Base-by-base conservation (phyloP, 2,888 invertebrate species). In the Coelinius sp. region DNA sequence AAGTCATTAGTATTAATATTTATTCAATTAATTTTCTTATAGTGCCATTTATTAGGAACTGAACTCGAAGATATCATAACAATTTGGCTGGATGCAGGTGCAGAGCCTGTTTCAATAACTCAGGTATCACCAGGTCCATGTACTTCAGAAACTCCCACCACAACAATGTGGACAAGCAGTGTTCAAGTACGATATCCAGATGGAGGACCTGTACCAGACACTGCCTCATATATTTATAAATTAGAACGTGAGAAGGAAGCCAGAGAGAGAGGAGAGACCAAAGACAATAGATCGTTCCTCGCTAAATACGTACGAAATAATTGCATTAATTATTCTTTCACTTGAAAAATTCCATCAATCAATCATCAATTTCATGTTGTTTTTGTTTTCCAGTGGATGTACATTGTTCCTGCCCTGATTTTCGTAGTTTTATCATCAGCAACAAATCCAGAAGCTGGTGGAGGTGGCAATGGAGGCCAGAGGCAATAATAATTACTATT, bases 251-350 rank as follows among this genome's bases (percentile, higher is more conserved):
- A 99, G 88, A 93, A 95, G 80, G 94, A 95, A 88, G 95, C 95
- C 0, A 92, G 95, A 78, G 97, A 97, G 85, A 93, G 94, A 75
- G 95, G 96, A 22, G 96, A 97, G 81, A 90, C 93, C 22, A 96
- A 97, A 84, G 99, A 99, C 85, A 98, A 97, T 86, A 91, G 97
- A 83, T 97, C 98, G 59, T 98, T 99, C 89, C 91, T 99, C 79
- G 96, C 96, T 2, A 99, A 98, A 98, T 99, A 99, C 90, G 98
- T 98, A 91, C 93, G 96, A 90, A 52, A 0, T 17, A 4, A 25
- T 31, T 56, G 24, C 22, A 25, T 52, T 41, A 31, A 31, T 14
- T 7, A 46, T 64, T 52, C 22, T 41, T 25, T 63, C 27, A n/a
- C 12, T 31, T 31, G 20, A 44, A 17, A 14, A 46, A 35, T 5